Conservation (phyloP, 2,113 vertebrate genomes). For the Psophia crepitans region DNA sequence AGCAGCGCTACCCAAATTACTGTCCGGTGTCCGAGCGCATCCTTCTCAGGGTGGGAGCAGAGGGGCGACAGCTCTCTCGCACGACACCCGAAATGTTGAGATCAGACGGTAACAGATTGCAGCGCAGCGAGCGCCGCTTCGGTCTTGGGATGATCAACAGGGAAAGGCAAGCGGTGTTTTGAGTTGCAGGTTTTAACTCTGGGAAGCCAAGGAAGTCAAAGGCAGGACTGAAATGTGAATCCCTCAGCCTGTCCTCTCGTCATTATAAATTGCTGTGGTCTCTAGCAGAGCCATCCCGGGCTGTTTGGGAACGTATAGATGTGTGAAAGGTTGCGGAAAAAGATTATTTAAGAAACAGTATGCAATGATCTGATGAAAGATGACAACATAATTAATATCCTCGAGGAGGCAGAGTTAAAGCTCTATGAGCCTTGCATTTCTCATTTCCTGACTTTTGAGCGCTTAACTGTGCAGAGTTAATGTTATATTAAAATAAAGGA, state of each 20-base stretch:
- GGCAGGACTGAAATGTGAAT: not conserved
- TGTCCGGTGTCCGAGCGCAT: fast-evolving
- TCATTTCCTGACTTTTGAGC: slow-evolving; percentile 67
- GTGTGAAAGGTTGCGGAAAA: slow-evolving; percentile 8
- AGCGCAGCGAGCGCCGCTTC: not conserved
- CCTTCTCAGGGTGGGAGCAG: not conserved
- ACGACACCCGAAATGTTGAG: too few relatives aligned
- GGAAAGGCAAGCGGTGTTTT: not conserved
- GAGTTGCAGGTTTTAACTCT: not conserved
- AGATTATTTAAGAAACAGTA: slow-evolving; percentile 57
- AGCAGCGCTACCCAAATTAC: not conserved
- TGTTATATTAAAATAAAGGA: slow-evolving; percentile 61
- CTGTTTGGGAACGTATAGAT: not conserved
- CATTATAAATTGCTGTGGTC: not conserved
- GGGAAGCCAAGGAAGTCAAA: not conserved
- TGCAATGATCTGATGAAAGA: slow-evolving; percentile 58
- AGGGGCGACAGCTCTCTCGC: not conserved
- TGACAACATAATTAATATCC: slow-evolving; percentile 69
- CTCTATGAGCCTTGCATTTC: slow-evolving; percentile 61
- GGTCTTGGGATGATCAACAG: not conserved
- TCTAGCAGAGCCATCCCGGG: not conserved
- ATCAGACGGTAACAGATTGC: not conserved
- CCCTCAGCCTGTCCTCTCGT: not conserved
- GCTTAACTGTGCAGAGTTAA: slow-evolving; percentile 68
- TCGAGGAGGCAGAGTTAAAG: slow-evolving; percentile 60